phyloP scores from a whole-genome alignment of 2,113 vertebrate species.

The Hippocampus barbouri region DNA sequence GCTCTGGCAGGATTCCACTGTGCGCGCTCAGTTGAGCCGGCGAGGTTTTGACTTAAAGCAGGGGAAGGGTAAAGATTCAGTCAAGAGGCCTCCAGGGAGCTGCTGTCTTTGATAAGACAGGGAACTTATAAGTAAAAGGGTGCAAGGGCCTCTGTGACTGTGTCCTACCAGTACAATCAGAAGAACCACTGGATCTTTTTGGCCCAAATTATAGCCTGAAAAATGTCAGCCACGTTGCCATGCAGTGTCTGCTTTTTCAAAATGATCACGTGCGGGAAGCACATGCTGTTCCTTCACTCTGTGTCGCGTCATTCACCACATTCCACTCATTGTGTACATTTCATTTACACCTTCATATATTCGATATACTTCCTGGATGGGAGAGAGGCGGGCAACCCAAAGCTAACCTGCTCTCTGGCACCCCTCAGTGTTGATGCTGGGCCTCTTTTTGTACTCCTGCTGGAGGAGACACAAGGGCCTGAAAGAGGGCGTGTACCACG shows the following conservation, averaged over 20 bases:
- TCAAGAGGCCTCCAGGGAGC: constrained; percentile 59
- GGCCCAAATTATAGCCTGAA: not conserved
- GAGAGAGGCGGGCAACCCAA: constrained; percentile 10
- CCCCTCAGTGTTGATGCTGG: constrained; percentile 77
- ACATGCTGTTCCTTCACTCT: not conserved
- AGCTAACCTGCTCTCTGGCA: constrained; percentile 55
- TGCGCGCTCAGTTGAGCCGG: constrained; percentile 31
- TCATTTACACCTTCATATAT: constrained; percentile 9
- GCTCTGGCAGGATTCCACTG: constrained; percentile 42
- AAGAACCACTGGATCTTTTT: constrained; percentile 2
- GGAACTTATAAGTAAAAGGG: constrained; percentile 41
- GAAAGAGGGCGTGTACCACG: constrained; percentile 72
- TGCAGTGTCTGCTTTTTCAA: not conserved
- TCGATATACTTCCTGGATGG: not conserved
- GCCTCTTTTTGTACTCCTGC: constrained; percentile 77
- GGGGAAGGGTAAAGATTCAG: constrained; percentile 47
- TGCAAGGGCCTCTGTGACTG: constrained; percentile 27
- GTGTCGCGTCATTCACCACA: constrained; percentile 7
- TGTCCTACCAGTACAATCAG: constrained; percentile 22
- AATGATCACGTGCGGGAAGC: not conserved
- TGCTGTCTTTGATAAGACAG: constrained; percentile 53
- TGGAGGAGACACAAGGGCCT: constrained; percentile 75
- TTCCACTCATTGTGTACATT: constrained; percentile 18
- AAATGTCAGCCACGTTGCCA: not conserved
- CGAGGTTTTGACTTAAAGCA: constrained; percentile 55